phyloP scores from a whole-genome alignment of 2,888 invertebrate genomes.

The Erebia palarica region DNA sequence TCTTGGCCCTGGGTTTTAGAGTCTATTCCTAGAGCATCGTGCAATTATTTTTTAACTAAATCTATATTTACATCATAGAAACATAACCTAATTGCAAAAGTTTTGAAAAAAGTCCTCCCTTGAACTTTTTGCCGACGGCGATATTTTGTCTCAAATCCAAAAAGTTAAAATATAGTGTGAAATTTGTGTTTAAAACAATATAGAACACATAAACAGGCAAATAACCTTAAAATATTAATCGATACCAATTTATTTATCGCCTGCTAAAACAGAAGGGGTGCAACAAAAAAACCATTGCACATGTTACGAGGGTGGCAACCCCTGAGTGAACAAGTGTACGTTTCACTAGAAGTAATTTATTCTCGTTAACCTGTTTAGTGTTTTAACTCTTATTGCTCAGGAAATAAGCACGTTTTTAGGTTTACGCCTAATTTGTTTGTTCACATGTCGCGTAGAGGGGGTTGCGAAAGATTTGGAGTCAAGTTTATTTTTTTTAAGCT shows the following conservation, averaged over 20 bases:
- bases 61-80: too few species aligned
- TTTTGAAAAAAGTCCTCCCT: too few species aligned
- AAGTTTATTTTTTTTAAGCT: constrained; percentile 46
- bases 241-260: constrained; percentile 53
- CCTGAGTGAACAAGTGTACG: constrained; percentile 68
- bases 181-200: background rate
- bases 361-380: constrained; percentile 35
- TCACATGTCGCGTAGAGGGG: constrained; percentile 72
- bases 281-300: constrained; percentile 64
- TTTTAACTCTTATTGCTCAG: constrained; percentile 43
- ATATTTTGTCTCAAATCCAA: too few species aligned
- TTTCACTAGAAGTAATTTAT: constrained; percentile 48
- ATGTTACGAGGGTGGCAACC: constrained; percentile 71
- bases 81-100: too few species aligned
- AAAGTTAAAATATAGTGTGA: too few species aligned
- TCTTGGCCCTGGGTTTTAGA: too few species aligned
- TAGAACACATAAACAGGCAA: constrained; percentile 19
- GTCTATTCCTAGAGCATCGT: too few species aligned
- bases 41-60: too few species aligned
- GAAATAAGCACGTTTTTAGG: constrained; percentile 35
- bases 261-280: constrained; percentile 63
- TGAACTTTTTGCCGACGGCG: too few species aligned
- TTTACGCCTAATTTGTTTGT: constrained; percentile 57
- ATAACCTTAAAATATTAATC: constrained; percentile 49
- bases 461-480: constrained; percentile 59